Evolutionary conservation across 2,888 invertebrate genomes (phyloP).

Genomic region (Camptogramma bilineatum): DNA sequence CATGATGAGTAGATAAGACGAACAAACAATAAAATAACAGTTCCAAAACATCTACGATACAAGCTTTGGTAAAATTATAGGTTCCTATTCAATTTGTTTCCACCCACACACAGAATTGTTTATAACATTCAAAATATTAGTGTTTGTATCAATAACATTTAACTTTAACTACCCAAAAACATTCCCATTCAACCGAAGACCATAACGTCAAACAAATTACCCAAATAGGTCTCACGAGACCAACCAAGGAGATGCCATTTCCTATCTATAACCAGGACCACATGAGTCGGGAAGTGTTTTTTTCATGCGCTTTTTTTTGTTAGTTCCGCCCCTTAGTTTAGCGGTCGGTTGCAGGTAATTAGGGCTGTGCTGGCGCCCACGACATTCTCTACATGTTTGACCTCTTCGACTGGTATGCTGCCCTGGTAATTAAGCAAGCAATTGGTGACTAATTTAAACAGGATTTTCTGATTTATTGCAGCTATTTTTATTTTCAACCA

Average conservation of each 20-base stretch:
- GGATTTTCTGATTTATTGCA: constrained; percentile 25
- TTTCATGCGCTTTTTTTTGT: constrained; percentile 41
- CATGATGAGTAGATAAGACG: neutral
- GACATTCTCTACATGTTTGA: constrained; percentile 62
- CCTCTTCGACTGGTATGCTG: constrained; percentile 64
- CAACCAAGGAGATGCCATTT: constrained; percentile 51
- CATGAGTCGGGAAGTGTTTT: constrained; percentile 51
- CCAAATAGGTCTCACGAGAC: constrained; percentile 53
- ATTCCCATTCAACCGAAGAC: constrained; percentile 37
- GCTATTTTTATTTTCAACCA: constrained; percentile 3
- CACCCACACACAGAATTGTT: constrained; percentile 19
- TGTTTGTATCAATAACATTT: constrained; percentile 26
- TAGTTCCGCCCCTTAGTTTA: constrained; percentile 62
- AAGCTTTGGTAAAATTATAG: neutral
- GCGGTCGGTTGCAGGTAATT: constrained; percentile 62
- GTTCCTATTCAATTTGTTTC: constrained; percentile 4
- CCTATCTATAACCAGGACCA: constrained; percentile 70
- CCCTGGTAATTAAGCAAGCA: constrained; percentile 70
- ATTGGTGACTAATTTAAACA: constrained; percentile 68
- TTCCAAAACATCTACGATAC: neutral
- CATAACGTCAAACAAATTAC: constrained; percentile 46
- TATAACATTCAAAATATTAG: constrained; percentile 23
- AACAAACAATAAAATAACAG: neutral
- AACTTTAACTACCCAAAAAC: constrained; percentile 23
- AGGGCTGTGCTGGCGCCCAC: constrained; percentile 60